A percentile compares a stretch with the other conserved stretches of the same genome.
These are phyloP conservation scores for Archocentrus centrarchus DNA, from an alignment of 2,113 vertebrate species.

Conservation along the genomic window DNA sequence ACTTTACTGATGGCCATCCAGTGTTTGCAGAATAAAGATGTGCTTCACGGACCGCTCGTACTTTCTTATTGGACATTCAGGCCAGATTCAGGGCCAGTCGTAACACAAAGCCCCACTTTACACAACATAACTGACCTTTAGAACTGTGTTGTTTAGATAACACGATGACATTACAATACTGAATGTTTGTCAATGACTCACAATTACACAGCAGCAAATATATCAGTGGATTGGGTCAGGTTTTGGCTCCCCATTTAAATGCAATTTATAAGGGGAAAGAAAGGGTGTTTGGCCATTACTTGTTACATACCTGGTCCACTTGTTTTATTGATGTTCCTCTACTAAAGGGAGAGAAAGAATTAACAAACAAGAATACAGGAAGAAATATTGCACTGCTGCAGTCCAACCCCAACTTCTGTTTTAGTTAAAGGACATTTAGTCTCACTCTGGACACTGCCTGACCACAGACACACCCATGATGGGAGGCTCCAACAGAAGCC, in stretches of 20 bases:
- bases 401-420: constrained; percentile 13
- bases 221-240: constrained; percentile 10
- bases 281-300: constrained; percentile 30
- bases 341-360: constrained; percentile 16
- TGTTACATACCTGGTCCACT: constrained; percentile 30
- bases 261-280: constrained; percentile 22
- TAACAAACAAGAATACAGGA: constrained; percentile 32
- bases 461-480: constrained; percentile 44
- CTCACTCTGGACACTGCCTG: constrained; percentile 53
- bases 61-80: constrained; percentile 28
- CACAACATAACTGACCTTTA: constrained; percentile 41
- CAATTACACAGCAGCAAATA: constrained; percentile 36
- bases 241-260: constrained; percentile 33
- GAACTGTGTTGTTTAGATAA: constrained; percentile 39
- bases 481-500: constrained; percentile 42
- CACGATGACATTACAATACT: constrained; percentile 52
- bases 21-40: constrained; percentile 34
- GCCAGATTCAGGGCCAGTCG: constrained; percentile 15
- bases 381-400: constrained; percentile 29
- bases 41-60: constrained; percentile 7
- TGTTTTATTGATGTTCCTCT: constrained; percentile 26
- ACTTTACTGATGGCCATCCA: constrained; percentile 21
- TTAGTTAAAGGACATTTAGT: constrained; percentile 42
- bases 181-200: constrained; percentile 63
- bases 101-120: constrained; percentile 7